Conservation (phyloP, 2,888 invertebrate species). For the Nezara viridula region DNA sequence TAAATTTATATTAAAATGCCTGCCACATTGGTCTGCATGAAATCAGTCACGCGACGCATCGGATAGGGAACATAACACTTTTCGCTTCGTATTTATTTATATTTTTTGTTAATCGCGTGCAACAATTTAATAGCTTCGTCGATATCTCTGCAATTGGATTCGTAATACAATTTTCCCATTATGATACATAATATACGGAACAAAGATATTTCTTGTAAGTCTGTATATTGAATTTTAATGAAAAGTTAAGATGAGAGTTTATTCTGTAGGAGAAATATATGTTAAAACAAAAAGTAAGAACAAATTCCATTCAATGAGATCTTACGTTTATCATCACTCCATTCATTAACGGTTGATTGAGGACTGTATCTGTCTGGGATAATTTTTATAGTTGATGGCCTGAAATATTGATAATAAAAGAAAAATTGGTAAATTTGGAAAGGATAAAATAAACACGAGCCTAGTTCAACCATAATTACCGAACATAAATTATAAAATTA, state of each 20-base stretch:
- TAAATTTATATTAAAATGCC: slow-evolving; percentile 18
- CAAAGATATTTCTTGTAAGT: neutral
- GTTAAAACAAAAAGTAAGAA: no score
- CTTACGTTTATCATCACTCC: no score
- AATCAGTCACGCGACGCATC: neutral
- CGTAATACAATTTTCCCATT: neutral
- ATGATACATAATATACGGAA: neutral
- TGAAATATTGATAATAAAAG: no score
- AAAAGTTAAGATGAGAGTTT: neutral
- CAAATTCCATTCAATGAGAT: no score
- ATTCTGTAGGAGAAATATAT: no score
- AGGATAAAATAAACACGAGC: no score
- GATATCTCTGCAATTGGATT: neutral
- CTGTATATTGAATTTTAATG: neutral
- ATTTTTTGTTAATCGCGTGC: slow-evolving; percentile 24
- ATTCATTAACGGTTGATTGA: no score
- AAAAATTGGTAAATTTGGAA: no score
- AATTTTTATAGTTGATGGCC: no score
- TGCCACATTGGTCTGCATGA: slow-evolving; percentile 4
- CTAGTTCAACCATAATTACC: no score
- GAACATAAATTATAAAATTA: no score
- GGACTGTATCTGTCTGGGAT: no score
- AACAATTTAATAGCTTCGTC: slow-evolving; percentile 20
- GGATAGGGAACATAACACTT: neutral
- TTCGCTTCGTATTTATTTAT: neutral